Percentiles rank a stretch among this genome's conserved stretches.
phyloP scores from a whole-genome alignment of 2,888 invertebrate genomes.

The Synergus gifuensis region DNA sequence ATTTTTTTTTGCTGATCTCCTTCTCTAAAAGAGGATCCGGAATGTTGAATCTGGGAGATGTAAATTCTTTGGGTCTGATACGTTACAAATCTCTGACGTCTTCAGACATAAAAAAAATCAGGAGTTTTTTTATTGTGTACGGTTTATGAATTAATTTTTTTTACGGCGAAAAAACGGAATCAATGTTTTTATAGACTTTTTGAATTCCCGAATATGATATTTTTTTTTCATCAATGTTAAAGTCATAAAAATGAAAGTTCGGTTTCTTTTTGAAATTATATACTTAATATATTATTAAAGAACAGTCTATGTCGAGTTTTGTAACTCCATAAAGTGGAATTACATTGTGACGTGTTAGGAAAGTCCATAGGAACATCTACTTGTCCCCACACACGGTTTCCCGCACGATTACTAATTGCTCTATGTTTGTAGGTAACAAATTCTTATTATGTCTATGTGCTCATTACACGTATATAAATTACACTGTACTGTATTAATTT shows the following conservation, averaged over 20 bases:
- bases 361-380: neutral
- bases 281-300: neutral
- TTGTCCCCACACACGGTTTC: neutral
- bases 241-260: neutral
- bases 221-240: no score
- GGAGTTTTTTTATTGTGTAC: no score
- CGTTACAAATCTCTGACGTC: neutral
- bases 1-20: neutral
- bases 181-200: neutral
- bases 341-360: neutral
- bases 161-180: neutral
- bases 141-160: neutral
- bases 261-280: neutral
- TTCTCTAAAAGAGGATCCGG: conserved; percentile 3
- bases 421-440: neutral
- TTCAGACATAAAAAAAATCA: conserved; percentile 10
- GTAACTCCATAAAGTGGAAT: neutral
- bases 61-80: conserved; percentile 17
- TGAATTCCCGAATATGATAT: neutral
- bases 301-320: neutral
- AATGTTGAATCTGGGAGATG: conserved; percentile 10
- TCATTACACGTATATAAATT: neutral
- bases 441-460: neutral
- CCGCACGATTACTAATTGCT: neutral
- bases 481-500: neutral